Evolutionary conservation across 1,140 invertebrate genomes (phyloP), one percentile per base, ranked within the genome.

Genomic region (Drosophila baimaii): DNA sequence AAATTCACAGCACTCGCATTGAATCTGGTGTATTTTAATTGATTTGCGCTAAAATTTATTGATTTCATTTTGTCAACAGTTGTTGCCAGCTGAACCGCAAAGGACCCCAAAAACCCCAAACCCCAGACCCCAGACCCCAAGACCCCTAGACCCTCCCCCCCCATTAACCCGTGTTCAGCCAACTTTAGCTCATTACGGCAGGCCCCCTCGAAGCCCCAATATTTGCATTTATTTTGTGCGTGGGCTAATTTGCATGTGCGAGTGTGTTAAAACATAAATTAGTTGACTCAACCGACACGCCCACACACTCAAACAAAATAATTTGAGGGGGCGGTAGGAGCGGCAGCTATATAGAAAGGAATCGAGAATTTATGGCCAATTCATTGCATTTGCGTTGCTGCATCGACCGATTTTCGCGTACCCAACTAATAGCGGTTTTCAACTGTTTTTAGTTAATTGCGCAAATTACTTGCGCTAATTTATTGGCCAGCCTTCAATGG

Each of bases 21-120:
- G 56, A 78, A 59, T 73, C 75, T 64, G 68, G 52, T 66, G 54
- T 69, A 73, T 84, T 89, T 89, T 89, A 89, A 89, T 89, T 89
- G 84, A 89, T 89, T 89, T 76, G 74, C 84, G 80, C 84, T 72
- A 17, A 68, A 89, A 89, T 89, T 89, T 89, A 89, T 89, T 89
- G 84, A 89, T 89, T 84, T 89, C 80, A 90, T 89, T 89, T 84
- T 84, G 80, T 71, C 74, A 83, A 89, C 84, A 89, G 68, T 88
- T 88, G 84, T 66, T 77, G 77, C 70, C 75, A 70, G 81, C 35
- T 57, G 52, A 71, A 73, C 79, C 79, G 55, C 77, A 79, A 69
- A 75, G 70, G 57, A 74, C 56, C 64, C 19, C 52, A 43, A 33
- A 55, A 39, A 21, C 23, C 46, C 46, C 10, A 1, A 5, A n/a